Conservation (phyloP, 1,140 invertebrate genomes). For the Sarcophaga bullata region DNA sequence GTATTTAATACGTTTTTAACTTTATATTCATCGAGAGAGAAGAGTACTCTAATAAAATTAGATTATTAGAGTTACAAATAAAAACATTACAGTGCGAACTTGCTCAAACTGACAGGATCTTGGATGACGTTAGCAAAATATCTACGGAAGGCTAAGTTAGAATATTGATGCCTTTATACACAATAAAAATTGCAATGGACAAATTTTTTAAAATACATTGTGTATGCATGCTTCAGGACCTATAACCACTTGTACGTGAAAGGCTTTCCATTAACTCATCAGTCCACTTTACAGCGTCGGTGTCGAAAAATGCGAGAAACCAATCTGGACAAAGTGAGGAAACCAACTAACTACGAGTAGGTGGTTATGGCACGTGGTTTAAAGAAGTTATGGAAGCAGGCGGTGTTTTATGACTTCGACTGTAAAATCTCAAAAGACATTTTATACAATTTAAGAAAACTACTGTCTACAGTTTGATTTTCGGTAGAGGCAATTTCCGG, state of each 20-base stretch:
- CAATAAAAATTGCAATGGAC: not conserved
- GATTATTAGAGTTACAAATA: too few relatives aligned
- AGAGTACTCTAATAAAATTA: too few relatives aligned
- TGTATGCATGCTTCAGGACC: constrained; percentile 27
- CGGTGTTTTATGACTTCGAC: constrained; percentile 57
- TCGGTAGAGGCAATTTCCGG: constrained; percentile 10
- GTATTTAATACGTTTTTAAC: too few relatives aligned
- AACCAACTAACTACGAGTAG: constrained; percentile 44
- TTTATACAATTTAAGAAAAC: not conserved
- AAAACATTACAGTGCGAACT: too few relatives aligned
- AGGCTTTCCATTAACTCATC: constrained; percentile 26
- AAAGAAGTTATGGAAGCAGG: constrained; percentile 58
- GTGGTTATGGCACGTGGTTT: constrained; percentile 47
- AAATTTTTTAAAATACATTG: not conserved
- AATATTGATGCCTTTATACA: not conserved
- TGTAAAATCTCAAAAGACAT: constrained; percentile 46
- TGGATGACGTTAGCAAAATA: not conserved
- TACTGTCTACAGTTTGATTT: not conserved
- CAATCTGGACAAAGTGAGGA: constrained; percentile 11
- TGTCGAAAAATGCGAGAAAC: constrained; percentile 20
- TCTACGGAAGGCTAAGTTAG: not conserved
- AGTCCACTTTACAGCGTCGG: constrained; percentile 2
- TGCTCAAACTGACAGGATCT: too few relatives aligned
- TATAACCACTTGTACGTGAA: constrained; percentile 31
- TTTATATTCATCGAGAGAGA: too few relatives aligned